These are phyloP conservation scores for Pogonus chalceus DNA, from an alignment of 1,140 invertebrate species.

Conservation along the genomic window DNA sequence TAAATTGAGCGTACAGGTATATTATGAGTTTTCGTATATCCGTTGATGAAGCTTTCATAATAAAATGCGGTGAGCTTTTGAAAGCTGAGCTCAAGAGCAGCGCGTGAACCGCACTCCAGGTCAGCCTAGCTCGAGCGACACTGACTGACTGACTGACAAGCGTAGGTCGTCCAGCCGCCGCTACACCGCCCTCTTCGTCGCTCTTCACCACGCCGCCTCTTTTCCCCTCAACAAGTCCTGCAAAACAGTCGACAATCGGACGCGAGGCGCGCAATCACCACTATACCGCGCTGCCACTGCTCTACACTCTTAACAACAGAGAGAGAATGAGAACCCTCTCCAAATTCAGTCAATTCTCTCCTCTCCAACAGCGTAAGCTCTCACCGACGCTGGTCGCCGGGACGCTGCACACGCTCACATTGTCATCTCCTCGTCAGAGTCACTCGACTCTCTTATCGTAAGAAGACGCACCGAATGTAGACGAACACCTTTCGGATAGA, in stretches of 20 bases:
- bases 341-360: too few relatives aligned
- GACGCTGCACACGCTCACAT: conserved; percentile 10
- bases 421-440: conserved; percentile 35
- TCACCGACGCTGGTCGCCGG: conserved; percentile 6
- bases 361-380: not conserved
- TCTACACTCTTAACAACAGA: too few relatives aligned
- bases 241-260: conserved; percentile 24
- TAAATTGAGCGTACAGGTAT: too few relatives aligned
- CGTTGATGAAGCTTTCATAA: too few relatives aligned
- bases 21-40: too few relatives aligned
- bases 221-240: conserved; percentile 12
- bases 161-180: conserved; percentile 29
- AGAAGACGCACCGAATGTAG: not conserved
- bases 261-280: conserved; percentile 31
- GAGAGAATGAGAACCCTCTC: too few relatives aligned
- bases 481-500: too few relatives aligned
- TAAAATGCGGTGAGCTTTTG: not conserved
- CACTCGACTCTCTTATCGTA: not conserved
- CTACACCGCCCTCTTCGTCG: conserved; percentile 24
- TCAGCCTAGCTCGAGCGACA: conserved; percentile 24
- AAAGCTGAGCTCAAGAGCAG: not conserved
- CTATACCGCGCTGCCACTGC: conserved; percentile 14
- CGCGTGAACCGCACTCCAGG: not conserved
- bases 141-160: conserved; percentile 37
- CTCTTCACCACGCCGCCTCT: conserved; percentile 14